phyloP scores from a whole-genome alignment of 1,140 invertebrate genomes.

The Idris sp. region DNA sequence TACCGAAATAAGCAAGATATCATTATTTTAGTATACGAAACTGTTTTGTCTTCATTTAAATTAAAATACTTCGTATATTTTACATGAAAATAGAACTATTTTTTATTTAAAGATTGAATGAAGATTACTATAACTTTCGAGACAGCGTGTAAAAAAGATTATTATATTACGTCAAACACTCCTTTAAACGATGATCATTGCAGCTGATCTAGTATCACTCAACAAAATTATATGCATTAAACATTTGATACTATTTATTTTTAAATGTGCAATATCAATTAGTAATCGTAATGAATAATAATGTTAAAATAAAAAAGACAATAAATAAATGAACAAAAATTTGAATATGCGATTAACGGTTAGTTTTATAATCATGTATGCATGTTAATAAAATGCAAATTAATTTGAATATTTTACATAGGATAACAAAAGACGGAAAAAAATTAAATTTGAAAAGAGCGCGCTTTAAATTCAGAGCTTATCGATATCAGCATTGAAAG shows the following conservation, averaged over 20 bases:
- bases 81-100: too few relatives aligned
- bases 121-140: constrained; percentile 32
- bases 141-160: constrained; percentile 55
- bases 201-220: too few relatives aligned
- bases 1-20: constrained; percentile 1
- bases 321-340: constrained; percentile 4
- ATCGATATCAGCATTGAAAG: constrained; percentile 57
- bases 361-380: constrained; percentile 13
- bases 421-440: constrained; percentile 16
- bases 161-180: constrained; percentile 58
- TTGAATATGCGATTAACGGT: constrained; percentile 8
- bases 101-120: constrained; percentile 19
- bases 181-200: constrained; percentile 26
- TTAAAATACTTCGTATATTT: too few relatives aligned
- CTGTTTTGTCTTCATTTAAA: too few relatives aligned
- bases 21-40: too few relatives aligned
- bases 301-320: too few relatives aligned
- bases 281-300: neutral
- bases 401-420: constrained; percentile 21
- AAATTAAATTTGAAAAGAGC: constrained; percentile 47
- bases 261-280: constrained; percentile 10
- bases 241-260: constrained; percentile 19
- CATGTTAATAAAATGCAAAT: constrained; percentile 40
- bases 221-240: too few relatives aligned
- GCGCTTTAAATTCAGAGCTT: constrained; percentile 43